Base-by-base conservation (phyloP, 1,140 invertebrate species). In the Armadillidium nasatum region DNA sequence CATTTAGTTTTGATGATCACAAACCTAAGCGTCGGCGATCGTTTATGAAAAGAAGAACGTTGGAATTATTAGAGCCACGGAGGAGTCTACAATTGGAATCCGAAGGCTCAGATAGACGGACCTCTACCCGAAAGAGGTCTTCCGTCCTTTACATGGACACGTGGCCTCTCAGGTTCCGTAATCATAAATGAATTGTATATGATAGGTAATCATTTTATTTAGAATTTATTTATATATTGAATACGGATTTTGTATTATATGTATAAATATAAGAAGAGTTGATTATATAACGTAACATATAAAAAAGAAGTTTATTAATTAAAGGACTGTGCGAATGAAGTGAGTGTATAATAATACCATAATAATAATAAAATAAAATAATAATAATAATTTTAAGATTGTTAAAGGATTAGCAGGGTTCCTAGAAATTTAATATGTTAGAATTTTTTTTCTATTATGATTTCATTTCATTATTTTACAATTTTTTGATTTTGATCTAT, bases 1-100 rank as follows among this genome's bases (percentile, higher is more conserved):
- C 77, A 60, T 70, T 78, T 60, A 76, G 79, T 66, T 81, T 76
- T 54, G 80, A 81, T 54, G 80, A 81, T 76, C 72, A 76, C 71
- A 73, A 79, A 77, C 77, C 80, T 69, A 81, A 77, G 77, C 72
- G 75, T 44, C 67, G 73, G 44, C 22, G 45, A 67, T 23, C 72
- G 22, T 67, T 69, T 67, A 77, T 72, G 73, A 78, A 76, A 67
- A 70, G 76, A 19, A 44, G 71, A 68, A 50, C 76, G 21, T 74
- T 76, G 60, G 71, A 68, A 66, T 67, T 79, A 45, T 44, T 79
- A 19, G 78, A 79, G 46, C 78, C 75, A 71, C 73, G 74, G 43
- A 76, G 74, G 50, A 44, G 50, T 45, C 23, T 75, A 50, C 75
- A 66, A 74, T 33, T 73, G 33, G 75, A 75, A 66, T 74, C 77